Percentiles rank a stretch among this genome's conserved stretches.
Evolutionary conservation across 2,797 vertebrate genomes (phyloP).

Genomic region (Meriones psammophilus): DNA sequence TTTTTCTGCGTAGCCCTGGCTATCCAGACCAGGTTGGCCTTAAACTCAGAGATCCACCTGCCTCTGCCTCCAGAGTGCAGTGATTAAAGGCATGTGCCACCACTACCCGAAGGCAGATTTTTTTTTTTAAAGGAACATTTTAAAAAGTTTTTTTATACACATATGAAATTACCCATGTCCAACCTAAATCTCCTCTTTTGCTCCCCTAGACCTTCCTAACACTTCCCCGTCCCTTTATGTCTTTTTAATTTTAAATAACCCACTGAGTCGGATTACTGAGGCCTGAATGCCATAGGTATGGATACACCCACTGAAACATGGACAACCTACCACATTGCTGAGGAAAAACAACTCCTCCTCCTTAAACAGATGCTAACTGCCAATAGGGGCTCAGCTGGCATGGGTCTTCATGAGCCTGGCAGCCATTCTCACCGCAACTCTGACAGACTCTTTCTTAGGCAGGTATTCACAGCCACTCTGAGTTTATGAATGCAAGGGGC

Average conservation of each 20-base stretch:
- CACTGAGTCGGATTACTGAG: neutral
- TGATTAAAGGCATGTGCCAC: neutral
- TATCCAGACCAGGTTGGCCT: neutral
- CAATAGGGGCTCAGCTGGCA: neutral
- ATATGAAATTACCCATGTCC: neutral
- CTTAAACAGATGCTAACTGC: neutral
- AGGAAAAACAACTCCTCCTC: neutral
- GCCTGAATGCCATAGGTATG: neutral
- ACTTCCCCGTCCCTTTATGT: neutral
- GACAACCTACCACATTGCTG: too few species aligned
- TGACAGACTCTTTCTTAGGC: neutral
- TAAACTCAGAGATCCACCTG: neutral
- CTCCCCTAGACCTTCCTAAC: neutral
- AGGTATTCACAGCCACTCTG: neutral
- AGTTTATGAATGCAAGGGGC: neutral
- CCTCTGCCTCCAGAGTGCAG: neutral
- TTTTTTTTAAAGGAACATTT: neutral
- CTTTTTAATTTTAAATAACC: neutral
- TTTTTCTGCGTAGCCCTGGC: neutral
- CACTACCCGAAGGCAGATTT: neutral
- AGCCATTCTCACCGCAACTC: neutral
- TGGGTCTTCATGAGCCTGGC: too few species aligned
- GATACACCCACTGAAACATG: neutral
- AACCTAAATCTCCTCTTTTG: neutral
- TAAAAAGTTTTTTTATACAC: neutral